These are phyloP conservation scores for Myripristis jacobus DNA, from an alignment of 2,797 vertebrate genomes.

Conservation along the genomic window DNA sequence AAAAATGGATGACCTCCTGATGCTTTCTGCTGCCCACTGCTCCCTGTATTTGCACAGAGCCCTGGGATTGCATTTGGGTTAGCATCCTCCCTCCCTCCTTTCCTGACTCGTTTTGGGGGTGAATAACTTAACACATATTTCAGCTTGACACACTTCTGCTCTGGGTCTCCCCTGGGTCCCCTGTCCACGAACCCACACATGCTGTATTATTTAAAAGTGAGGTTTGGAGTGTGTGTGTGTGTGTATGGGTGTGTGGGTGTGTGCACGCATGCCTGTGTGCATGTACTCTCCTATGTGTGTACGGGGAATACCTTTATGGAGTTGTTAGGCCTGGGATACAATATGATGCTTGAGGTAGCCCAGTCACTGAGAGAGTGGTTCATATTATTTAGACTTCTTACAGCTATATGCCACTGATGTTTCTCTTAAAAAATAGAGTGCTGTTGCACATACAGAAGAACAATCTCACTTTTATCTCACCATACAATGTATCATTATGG, in stretches of 20 bases:
- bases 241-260: slow-evolving; percentile 5
- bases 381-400: background rate
- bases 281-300: slow-evolving; percentile 48
- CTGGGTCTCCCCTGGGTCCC: slow-evolving; percentile 69
- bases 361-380: background rate
- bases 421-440: slow-evolving; percentile 26
- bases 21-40: slow-evolving; percentile 70
- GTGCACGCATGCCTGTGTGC: slow-evolving; percentile 36
- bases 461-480: background rate
- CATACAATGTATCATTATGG: slow-evolving; percentile 15
- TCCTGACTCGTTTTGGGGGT: slow-evolving; percentile 54
- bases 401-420: slow-evolving; percentile 9
- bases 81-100: slow-evolving; percentile 42
- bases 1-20: slow-evolving; percentile 82
- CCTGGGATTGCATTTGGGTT: slow-evolving; percentile 70
- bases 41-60: slow-evolving; percentile 69
- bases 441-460: slow-evolving; percentile 5
- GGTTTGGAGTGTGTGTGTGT: slow-evolving; percentile 39
- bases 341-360: slow-evolving; percentile 25
- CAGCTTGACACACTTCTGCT: slow-evolving; percentile 79
- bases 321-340: slow-evolving; percentile 31
- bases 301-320: slow-evolving; percentile 38
- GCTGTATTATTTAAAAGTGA: slow-evolving; percentile 78
- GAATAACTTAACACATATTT: slow-evolving; percentile 84
- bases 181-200: slow-evolving; percentile 74